Evolutionary conservation across 2,797 vertebrate genomes (phyloP).

Genomic region (Bufotes viridis): DNA sequence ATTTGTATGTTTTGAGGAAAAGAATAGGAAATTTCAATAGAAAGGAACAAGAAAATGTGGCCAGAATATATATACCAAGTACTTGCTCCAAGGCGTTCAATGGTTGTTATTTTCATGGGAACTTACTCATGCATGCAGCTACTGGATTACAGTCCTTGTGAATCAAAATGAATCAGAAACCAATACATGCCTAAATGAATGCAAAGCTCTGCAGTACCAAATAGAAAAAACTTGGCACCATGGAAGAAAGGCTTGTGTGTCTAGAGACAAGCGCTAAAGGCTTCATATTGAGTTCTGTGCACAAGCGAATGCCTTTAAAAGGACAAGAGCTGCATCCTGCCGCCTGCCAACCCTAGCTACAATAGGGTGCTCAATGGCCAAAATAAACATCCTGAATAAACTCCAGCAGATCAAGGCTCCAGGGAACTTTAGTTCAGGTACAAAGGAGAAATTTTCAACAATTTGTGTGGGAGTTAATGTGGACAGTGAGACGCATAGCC

Average conservation of each 20-base stretch:
- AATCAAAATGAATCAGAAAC: not conserved
- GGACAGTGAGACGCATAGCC: not conserved
- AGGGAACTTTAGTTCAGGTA: slow-evolving; percentile 47
- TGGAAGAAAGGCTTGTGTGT: slow-evolving; percentile 27
- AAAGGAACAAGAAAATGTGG: too few species aligned
- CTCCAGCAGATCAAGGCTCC: slow-evolving; percentile 37
- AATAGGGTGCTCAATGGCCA: slow-evolving; percentile 44
- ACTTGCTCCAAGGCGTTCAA: not conserved
- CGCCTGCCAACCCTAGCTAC: slow-evolving; percentile 44
- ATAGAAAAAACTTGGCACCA: slow-evolving; percentile 7
- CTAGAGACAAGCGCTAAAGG: slow-evolving; percentile 17
- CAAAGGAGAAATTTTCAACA: slow-evolving; percentile 31
- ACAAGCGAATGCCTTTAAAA: slow-evolving; percentile 37
- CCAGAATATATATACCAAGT: not conserved
- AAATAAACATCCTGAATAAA: slow-evolving; percentile 57
- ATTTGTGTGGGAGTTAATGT: slow-evolving; percentile 38
- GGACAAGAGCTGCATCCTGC: slow-evolving; percentile 31
- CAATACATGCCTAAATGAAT: slow-evolving; percentile 4
- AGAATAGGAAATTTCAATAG: too few species aligned
- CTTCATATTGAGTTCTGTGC: slow-evolving; percentile 17
- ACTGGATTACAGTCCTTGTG: not conserved
- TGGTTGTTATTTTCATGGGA: not conserved
- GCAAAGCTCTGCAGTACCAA: not conserved
- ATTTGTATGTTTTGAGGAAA: too few species aligned
- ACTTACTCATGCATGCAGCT: not conserved